phyloP scores from a whole-genome alignment of 1,140 invertebrate genomes.

The Drosophila seguyi region DNA sequence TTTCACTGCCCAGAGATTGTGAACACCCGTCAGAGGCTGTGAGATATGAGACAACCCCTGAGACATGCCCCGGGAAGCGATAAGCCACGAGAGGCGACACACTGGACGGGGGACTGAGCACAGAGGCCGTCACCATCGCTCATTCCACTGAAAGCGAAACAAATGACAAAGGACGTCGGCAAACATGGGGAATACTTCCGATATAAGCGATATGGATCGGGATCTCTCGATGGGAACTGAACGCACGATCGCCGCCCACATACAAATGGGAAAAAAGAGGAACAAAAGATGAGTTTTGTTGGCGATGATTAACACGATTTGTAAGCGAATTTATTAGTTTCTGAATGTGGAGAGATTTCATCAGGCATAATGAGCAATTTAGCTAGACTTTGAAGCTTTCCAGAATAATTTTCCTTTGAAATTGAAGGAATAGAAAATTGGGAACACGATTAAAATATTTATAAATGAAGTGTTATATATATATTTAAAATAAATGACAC shows the following conservation, averaged over 20 bases:
- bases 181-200: constrained; percentile 41
- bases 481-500: too few species aligned
- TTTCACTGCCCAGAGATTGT: constrained; percentile 40
- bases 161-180: constrained; percentile 27
- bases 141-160: constrained; percentile 30
- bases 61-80: constrained; percentile 20
- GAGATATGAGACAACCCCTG: constrained; percentile 46
- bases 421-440: not conserved
- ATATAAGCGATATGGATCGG: constrained; percentile 23
- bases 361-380: not conserved
- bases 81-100: constrained; percentile 21
- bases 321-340: not conserved
- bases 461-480: too few species aligned
- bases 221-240: constrained; percentile 3
- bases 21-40: constrained; percentile 37
- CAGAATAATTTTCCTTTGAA: not conserved
- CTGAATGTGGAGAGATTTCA: not conserved
- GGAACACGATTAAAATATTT: not conserved
- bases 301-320: constrained; percentile 19
- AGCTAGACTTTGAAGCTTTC: not conserved
- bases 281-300: constrained; percentile 18
- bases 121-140: constrained; percentile 25
- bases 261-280: not conserved
- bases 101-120: not conserved
- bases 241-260: constrained; percentile 25